phyloP scores from a whole-genome alignment of 2,888 invertebrate species.

The Agrenia bidenticulata region DNA sequence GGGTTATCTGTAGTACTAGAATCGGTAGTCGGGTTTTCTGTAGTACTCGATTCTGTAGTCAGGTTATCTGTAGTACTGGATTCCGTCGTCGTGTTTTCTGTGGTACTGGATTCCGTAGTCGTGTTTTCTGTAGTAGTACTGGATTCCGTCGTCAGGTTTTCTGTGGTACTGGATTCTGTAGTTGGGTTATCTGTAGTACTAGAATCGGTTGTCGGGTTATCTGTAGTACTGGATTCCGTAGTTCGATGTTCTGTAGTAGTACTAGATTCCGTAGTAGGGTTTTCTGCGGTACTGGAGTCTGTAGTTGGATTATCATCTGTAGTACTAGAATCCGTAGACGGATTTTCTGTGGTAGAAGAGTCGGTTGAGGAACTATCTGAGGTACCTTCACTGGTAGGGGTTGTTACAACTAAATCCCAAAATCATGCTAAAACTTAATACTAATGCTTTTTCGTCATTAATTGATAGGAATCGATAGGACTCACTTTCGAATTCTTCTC shows the following conservation, averaged over 20 bases:
- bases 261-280: background rate
- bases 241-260: too few relatives aligned
- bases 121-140: slow-evolving; percentile 9
- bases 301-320: too few relatives aligned
- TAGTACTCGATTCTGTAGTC: too few relatives aligned
- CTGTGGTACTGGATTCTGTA: too few relatives aligned
- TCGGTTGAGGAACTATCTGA: slow-evolving; percentile 15
- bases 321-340: background rate
- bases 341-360: background rate
- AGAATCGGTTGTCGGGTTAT: too few relatives aligned
- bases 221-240: too few relatives aligned
- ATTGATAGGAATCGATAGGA: background rate
- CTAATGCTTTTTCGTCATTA: background rate
- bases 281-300: background rate
- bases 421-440: background rate
- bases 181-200: too few relatives aligned
- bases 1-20: too few relatives aligned
- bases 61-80: background rate
- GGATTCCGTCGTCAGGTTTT: background rate
- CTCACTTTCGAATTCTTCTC: background rate
- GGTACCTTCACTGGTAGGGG: background rate
- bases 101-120: background rate
- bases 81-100: slow-evolving; percentile 1
- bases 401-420: background rate
- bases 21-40: too few relatives aligned